Base-by-base conservation (phyloP, 2,888 invertebrate species). In the Panzeria rudis region DNA sequence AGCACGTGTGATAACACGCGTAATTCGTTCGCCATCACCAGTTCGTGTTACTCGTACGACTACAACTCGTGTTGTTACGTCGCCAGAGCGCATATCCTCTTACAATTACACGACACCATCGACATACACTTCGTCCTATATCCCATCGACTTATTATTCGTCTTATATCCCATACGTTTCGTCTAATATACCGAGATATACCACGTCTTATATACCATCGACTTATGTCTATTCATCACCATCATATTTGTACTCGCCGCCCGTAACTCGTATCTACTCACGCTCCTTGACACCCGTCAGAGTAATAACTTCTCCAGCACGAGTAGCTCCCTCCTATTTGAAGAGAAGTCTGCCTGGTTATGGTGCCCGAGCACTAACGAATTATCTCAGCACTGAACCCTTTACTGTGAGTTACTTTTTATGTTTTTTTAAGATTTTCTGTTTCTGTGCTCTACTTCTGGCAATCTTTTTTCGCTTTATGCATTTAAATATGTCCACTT, bases 351-450 rank as follows among this genome's bases (percentile, higher is more conserved):
- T 96, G 86, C 95, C 95, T 41, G 93, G 93, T 90, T 92, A 93
- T 76, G 94, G 94, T 86, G 93, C 95, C 89, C 95, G 95, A 84
- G 95, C 96, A 89, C 94, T 95, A 87, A 96, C 96, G 89, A 95
- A 96, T 91, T 97, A 95, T 93, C 95, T 96, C 93, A 95, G 96
- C 93, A 96, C 97, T 88, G 95, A 95, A 90, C 93, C 95, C 88
- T 94, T 95, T 89, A 95, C 95, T 95, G 96, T 96, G 93, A 94
- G 94, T 93, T 90, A 89, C 32, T 41, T 41, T 72, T 32, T 50
- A 59, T 44, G 35, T 38, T 38, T 38, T 23, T 59, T 38, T 29
- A 61, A n/a, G 15, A 32, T 17, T 44, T 72, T 41, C 56, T 20
- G 9, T 66, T 68, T 68, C 50, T 71, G 64, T 56, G 35, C 56